Percentiles rank a stretch among this genome's conserved stretches.
Evolutionary conservation across 2,888 invertebrate species (phyloP).

Genomic region (Melanchra persicariae): DNA sequence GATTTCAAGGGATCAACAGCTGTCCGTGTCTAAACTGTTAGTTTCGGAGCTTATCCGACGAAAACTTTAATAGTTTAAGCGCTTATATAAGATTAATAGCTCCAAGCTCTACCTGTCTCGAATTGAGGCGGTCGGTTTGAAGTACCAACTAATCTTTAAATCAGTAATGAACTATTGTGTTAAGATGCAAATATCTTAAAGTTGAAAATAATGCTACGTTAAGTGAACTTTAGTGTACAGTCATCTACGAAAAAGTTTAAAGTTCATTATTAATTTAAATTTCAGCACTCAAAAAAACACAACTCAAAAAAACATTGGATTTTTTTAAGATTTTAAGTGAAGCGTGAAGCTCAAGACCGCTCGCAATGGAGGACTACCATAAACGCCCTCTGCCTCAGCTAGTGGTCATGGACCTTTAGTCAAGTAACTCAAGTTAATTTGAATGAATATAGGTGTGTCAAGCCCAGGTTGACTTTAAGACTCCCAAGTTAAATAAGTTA

Average conservation of each 20-base stretch:
- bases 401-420: no score
- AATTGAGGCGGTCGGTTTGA: constrained; percentile 72
- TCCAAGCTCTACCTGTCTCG: constrained; percentile 69
- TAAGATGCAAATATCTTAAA: constrained; percentile 58
- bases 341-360: no score
- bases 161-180: constrained; percentile 70
- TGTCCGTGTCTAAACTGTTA: constrained; percentile 78
- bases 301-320: no score
- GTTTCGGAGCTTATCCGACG: constrained; percentile 78
- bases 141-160: constrained; percentile 75
- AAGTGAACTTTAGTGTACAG: neutral
- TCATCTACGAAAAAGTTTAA: neutral
- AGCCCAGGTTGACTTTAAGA: no score
- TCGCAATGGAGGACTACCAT: no score
- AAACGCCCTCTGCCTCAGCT: no score
- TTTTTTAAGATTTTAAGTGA: no score
- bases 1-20: constrained; percentile 72
- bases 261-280: neutral
- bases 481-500: no score
- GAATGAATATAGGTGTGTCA: no score
- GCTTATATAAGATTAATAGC: constrained; percentile 82
- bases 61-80: constrained; percentile 82
- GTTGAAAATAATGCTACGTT: constrained; percentile 12
- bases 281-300: no score
- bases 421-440: no score